Evolutionary conservation across 1,140 invertebrate genomes (phyloP), one percentile per base, ranked within the genome.

Genomic region (Tenebrio molitor): DNA sequence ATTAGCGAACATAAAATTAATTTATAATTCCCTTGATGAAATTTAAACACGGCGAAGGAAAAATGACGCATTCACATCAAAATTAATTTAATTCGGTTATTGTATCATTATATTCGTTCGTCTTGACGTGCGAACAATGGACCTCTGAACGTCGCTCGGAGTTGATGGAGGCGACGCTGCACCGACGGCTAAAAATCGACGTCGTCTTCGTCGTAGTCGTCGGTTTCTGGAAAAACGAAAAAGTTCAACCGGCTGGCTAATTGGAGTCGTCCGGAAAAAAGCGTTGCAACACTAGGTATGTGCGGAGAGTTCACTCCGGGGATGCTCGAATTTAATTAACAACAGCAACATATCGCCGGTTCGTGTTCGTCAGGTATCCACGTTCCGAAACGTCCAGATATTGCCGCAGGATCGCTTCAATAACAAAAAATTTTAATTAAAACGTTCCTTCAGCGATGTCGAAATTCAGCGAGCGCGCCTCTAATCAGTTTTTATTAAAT

Each of bases 361-460:
- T 50, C 50, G 50, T 58, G 50, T 58, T 58, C 50, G 50, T 58
- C 50, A 58, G 50, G 50, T 58, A 58, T 58, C 15, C 46, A n/a
- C 17, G 46, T 19, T 23, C 23, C 19, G 15, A 58, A 58, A 29
- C 50, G 50, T 58, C 50, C 50, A 58, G 50, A 58, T 58, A 58
- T 58, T 58, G 50, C 50, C 50, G 50, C 50, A 58, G 50, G 50
- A 29, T 29, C 50, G 29, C 50, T 58, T 58, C 50, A 58, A 58
- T 58, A 58, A 58, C 50, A 58, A 58, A 58, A 58, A 58, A 33
- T 58, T 58, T 58, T 58, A 58, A 58, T 58, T 58, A 58, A 58
- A 58, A 58, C 12, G 50, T 58, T 58, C 50, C 12, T 53, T 53
- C 46, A 19, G 10, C 19, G 16, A 7, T 58, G 50, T 58, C 21